Base-by-base conservation (phyloP, 1,140 invertebrate species). In the Thaumetopoea pityocampa region DNA sequence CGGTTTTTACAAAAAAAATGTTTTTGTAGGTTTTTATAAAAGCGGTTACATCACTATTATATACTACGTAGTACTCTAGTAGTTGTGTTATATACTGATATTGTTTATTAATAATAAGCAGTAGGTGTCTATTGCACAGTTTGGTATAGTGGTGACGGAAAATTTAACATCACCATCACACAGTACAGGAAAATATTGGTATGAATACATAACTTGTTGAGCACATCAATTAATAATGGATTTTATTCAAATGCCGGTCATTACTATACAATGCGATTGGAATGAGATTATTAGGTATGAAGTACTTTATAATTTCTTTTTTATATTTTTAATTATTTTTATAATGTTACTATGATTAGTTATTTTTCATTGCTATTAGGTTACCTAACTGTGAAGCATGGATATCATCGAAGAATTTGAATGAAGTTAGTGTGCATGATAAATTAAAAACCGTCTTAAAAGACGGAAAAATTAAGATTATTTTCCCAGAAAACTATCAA, bases 211-310 rank as follows among this genome's bases (percentile, higher is more conserved):
- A 16, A 8, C 5, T 16, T 3, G 17, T 16, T 16, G 5, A 16
- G 4, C 15, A 20, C 17, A 41, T 1, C 3, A 18, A 24, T 17
- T 27, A 30, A 14, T 28, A 1, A 35, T 42, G 46, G 45, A 70
- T 74, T 17, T 56, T 33, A 43, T 41, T 44, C 54, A 41, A 33
- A 34, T 66, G 24, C 85, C 85, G 20, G 67, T 80, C 19, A 54
- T 86, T 37, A 72, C 67, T 38, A 80, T 86, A 36, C 82, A 86
- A 43, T 73, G 73, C 35, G 81, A 86, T 56, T 86, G 85, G 85
- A 76, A 85, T 44, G 79, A 85, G 44, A 60, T 69, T 34, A 45
- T 86, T 36, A 78, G 71, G 83, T 83, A 68, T 35, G 37, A n/a
- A 18, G 10, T 14, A 30, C 9, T 5, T 16, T 5, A 15, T 5